Evolutionary conservation across 1,140 invertebrate genomes (phyloP), one percentile per base, ranked within the genome.

Genomic region (Harpegnathos saltator): DNA sequence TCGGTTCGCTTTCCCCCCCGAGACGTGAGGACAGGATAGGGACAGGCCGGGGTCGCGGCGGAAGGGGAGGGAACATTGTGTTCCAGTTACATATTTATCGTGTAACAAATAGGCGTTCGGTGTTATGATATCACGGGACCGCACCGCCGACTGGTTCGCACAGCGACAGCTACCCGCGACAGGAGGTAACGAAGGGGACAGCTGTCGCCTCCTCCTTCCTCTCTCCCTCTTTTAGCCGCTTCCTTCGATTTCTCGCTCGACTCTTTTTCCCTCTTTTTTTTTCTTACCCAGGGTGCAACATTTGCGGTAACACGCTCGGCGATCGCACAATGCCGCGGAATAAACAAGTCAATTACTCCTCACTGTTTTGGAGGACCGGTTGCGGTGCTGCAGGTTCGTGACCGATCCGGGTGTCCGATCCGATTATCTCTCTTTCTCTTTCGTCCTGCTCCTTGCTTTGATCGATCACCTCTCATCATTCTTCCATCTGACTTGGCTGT

Each of bases 1-100:
- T 80, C n/a, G n/a, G n/a, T n/a, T 77, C 44, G 29, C 15, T 24
- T 1, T 58, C 44, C 82, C 73, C 44, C 44, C 14, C 54, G 69
- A 69, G 33, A 86, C 56, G 38, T 19, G 62, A 50, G 38, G 85
- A 50, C 63, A 74, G 61, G 72, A 65, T 59, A 71, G 80, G 33
- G 26, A 0, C 61, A 38, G 14, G 85, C 38, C 38, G 26, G 33
- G 58, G 29, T 17, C n/a, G 15, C 44, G 33, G 33, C 26, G 38
- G 17, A 74, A 63, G 84, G 88, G 85, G 85, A 83, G 38, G 81
- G 44, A 74, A 87, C 90, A 93, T 93, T 93, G 92, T 93, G 90
- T 92, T 93, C 91, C 92, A 93, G 92, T 93, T 93, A 94, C 92
- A 93, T 93, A 94, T 94, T 94, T 94, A 94, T 94, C 92, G 92